Percentiles rank a stretch among this genome's conserved stretches.
phyloP scores from a whole-genome alignment of 2,888 invertebrate genomes.

The Alviniconcha strummeri region DNA sequence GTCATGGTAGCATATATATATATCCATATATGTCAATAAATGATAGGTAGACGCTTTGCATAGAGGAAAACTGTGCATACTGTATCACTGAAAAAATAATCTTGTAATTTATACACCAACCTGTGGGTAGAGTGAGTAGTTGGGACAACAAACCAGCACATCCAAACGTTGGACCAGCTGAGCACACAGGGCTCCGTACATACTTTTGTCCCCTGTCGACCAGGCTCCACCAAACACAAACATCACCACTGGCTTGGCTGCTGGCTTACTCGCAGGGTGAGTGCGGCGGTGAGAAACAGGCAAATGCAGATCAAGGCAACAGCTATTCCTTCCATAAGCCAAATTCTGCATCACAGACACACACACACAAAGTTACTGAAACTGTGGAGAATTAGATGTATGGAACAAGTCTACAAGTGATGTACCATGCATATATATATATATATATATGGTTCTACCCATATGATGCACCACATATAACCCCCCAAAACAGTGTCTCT shows the following conservation, averaged over 20 bases:
- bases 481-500: too few species aligned
- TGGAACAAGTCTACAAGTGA: neutral
- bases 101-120: conserved; percentile 43
- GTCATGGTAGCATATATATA: too few species aligned
- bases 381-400: neutral
- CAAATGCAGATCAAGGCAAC: conserved; percentile 64
- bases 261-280: conserved; percentile 13
- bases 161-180: conserved; percentile 61
- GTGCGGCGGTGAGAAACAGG: conserved; percentile 41
- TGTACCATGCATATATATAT: too few species aligned
- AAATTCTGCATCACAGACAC: conserved; percentile 54
- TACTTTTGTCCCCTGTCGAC: conserved; percentile 68
- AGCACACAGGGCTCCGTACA: conserved; percentile 67
- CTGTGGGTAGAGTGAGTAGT: conserved; percentile 69
- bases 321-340: conserved; percentile 64
- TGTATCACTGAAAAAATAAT: too few species aligned
- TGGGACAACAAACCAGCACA: conserved; percentile 67
- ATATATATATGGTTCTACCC: too few species aligned
- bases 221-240: conserved; percentile 71
- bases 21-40: too few species aligned
- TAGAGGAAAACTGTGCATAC: too few species aligned
- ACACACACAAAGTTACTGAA: neutral
- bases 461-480: too few species aligned
- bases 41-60: too few species aligned
- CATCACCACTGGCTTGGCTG: conserved; percentile 59